phyloP scores from a whole-genome alignment of 2,888 invertebrate genomes.

The Callyntrura guangdongensis region DNA sequence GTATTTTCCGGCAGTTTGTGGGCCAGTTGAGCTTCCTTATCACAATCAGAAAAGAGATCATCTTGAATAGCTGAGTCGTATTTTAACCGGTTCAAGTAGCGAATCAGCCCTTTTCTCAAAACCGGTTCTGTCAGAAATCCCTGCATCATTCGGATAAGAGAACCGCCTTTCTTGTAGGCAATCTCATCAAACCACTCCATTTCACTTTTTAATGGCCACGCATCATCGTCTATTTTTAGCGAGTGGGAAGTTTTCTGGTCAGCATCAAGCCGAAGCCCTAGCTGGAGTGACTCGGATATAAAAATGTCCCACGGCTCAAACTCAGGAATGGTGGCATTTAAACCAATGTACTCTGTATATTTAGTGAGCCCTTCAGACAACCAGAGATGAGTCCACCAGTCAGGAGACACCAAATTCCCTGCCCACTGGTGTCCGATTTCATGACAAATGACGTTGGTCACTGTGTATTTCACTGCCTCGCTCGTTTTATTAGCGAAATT shows the following conservation, averaged over 20 bases:
- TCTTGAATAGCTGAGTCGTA: slow-evolving; percentile 64
- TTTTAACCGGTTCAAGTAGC: slow-evolving; percentile 56
- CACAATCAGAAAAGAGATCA: slow-evolving; percentile 63
- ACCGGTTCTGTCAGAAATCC: slow-evolving; percentile 66
- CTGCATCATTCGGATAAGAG: slow-evolving; percentile 69
- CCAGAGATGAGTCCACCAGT: slow-evolving; percentile 75
- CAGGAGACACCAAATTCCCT: slow-evolving; percentile 68
- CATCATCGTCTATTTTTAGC: slow-evolving; percentile 73
- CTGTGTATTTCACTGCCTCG: slow-evolving; percentile 55
- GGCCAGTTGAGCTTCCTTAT: slow-evolving; percentile 49
- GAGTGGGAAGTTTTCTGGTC: slow-evolving; percentile 56
- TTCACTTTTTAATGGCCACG: slow-evolving; percentile 59
- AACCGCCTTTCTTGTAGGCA: slow-evolving; percentile 73
- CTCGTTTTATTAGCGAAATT: slow-evolving; percentile 52
- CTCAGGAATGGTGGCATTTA: slow-evolving; percentile 71
- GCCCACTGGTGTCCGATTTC: slow-evolving; percentile 70
- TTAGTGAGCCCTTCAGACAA: slow-evolving; percentile 70
- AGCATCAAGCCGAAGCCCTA: slow-evolving; percentile 58
- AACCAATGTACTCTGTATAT: slow-evolving; percentile 66
- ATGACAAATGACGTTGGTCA: slow-evolving; percentile 61
- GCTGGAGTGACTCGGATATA: slow-evolving; percentile 53
- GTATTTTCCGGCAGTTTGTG: slow-evolving; percentile 51
- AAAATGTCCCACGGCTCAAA: slow-evolving; percentile 70
- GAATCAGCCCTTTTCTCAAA: slow-evolving; percentile 47
- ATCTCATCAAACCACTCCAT: slow-evolving; percentile 78